Conservation (phyloP, 2,113 vertebrate species). For the Lophura nycthemera region DNA sequence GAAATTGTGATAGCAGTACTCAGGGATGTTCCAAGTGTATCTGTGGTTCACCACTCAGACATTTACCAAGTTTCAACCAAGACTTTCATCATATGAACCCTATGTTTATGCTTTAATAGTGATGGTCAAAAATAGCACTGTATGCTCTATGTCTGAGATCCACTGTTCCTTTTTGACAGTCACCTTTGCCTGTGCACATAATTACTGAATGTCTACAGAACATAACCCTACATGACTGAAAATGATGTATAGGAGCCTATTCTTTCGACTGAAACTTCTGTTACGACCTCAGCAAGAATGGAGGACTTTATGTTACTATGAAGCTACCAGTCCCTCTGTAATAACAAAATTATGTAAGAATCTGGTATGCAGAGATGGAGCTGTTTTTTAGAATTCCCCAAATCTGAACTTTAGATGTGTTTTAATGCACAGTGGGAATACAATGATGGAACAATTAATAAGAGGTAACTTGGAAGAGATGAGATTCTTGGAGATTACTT, state of each 20-base stretch:
- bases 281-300: background rate
- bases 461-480: background rate
- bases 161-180: background rate
- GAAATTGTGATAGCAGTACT: constrained; percentile 74
- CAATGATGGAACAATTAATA: background rate
- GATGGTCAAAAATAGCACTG: constrained; percentile 25
- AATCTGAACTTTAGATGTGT: background rate
- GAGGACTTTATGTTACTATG: background rate
- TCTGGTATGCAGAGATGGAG: background rate
- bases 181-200: background rate
- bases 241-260: background rate
- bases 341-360: background rate
- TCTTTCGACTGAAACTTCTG: background rate
- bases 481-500: background rate
- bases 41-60: constrained; percentile 66
- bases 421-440: background rate
- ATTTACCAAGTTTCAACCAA: constrained; percentile 54
- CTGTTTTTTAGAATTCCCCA: background rate
- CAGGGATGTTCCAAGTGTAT: constrained; percentile 64
- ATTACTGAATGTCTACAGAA: background rate
- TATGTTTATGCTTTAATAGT: constrained; percentile 26
- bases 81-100: constrained; percentile 21
- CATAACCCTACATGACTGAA: background rate
- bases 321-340: background rate
- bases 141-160: constrained; percentile 13